Evolutionary conservation across 2,888 invertebrate species (phyloP).

Genomic region (Carterocephalus palaemon): DNA sequence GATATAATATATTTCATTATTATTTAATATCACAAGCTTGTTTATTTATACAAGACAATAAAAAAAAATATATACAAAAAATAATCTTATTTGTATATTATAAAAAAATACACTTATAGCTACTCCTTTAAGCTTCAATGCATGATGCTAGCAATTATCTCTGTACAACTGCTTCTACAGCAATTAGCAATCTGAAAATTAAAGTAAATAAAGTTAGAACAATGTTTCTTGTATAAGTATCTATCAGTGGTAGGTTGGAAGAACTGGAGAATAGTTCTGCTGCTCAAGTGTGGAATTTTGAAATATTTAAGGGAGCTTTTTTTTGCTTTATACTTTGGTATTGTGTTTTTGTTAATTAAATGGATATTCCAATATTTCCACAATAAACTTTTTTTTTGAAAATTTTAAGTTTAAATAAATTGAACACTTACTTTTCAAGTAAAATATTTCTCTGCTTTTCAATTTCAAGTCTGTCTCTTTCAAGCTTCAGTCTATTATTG

Average conservation of each 20-base stretch:
- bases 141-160: conserved; percentile 26
- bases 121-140: too few species aligned
- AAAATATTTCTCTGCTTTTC: conserved; percentile 54
- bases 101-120: not conserved
- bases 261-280: too few species aligned
- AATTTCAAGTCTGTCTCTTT: conserved; percentile 54
- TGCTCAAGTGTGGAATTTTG: too few species aligned
- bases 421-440: conserved; percentile 49
- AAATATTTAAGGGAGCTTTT: too few species aligned
- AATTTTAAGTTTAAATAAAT: too few species aligned
- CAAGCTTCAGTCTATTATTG: conserved; percentile 55
- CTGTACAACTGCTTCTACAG: conserved; percentile 48
- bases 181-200: conserved; percentile 48
- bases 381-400: too few species aligned
- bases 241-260: too few species aligned
- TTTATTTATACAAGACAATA: conserved; percentile 6
- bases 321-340: too few species aligned
- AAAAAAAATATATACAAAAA: conserved; percentile 3
- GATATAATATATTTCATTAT: too few species aligned
- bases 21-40: conserved; percentile 25
- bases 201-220: conserved; percentile 20
- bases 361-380: too few species aligned
- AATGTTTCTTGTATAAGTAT: too few species aligned
- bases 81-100: not conserved
- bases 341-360: too few species aligned